Conservation (phyloP, 2,113 vertebrate species). For the Poicephalus meyeri region DNA sequence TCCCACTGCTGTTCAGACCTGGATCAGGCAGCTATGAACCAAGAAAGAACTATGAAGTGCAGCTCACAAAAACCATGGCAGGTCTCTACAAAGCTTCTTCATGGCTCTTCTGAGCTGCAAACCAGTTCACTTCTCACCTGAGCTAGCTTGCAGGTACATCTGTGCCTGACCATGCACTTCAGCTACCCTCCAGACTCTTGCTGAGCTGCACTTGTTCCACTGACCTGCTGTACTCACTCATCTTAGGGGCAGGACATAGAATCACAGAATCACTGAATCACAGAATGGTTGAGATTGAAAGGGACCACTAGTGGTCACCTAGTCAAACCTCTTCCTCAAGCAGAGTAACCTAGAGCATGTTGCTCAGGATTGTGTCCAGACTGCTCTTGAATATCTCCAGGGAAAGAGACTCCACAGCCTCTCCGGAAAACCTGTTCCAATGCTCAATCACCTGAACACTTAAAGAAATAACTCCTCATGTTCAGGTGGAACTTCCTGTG, state of each 20-base stretch:
- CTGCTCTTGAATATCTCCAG: not conserved
- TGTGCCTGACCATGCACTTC: too few relatives aligned
- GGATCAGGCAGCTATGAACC: not conserved
- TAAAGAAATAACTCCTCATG: not conserved
- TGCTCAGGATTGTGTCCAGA: not conserved
- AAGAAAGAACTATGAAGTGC: not conserved
- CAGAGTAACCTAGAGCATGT: not conserved
- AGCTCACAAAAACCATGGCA: not conserved
- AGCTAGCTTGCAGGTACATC: not conserved
- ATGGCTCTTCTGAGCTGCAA: not conserved
- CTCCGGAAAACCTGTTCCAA: not conserved
- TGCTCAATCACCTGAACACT: not conserved
- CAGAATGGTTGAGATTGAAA: not conserved
- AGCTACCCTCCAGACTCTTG: not conserved
- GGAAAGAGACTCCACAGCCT: not conserved
- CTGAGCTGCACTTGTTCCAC: not conserved
- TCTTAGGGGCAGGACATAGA: not conserved
- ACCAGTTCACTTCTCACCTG: not conserved
- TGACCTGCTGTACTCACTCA: not conserved
- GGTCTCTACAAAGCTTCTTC: not conserved
- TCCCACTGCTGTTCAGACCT: not conserved
- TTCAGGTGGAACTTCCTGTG: not conserved
- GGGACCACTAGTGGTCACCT: not conserved
- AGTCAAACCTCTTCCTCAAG: not conserved
- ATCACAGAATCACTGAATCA: not conserved